phyloP scores from a whole-genome alignment of 2,113 vertebrate species.

The Xyrauchen texanus region DNA sequence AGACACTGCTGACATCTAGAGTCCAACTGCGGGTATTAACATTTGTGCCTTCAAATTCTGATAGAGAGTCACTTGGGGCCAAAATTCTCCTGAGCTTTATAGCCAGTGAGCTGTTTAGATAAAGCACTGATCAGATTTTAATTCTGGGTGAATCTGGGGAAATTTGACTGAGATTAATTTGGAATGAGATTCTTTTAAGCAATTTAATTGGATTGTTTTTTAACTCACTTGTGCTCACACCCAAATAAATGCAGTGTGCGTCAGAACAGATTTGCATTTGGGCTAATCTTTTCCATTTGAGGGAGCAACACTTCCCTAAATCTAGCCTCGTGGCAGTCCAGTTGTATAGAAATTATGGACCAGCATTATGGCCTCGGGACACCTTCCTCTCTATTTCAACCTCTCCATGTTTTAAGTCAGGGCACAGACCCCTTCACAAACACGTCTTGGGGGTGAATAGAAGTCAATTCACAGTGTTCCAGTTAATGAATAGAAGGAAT shows the following conservation, averaged over 20 bases:
- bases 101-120: conserved; percentile 24
- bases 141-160: not conserved
- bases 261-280: not conserved
- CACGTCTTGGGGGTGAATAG: conserved; percentile 15
- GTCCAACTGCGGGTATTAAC: conserved; percentile 41
- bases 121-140: conserved; percentile 6
- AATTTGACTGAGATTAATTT: conserved; percentile 19
- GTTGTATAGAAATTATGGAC: conserved; percentile 31
- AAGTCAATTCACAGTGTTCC: conserved; percentile 18
- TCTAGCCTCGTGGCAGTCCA: not conserved
- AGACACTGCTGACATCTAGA: conserved; percentile 57
- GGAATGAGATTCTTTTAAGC: conserved; percentile 13
- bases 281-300: not conserved
- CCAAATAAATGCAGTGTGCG: not conserved
- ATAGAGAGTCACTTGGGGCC: not conserved
- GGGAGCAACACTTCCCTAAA: no score
- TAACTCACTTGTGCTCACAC: not conserved
- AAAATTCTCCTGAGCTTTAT: not conserved
- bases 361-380: conserved; percentile 41
- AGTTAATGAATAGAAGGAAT: conserved; percentile 31
- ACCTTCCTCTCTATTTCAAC: conserved; percentile 41
- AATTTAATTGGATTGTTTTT: conserved; percentile 1
- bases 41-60: not conserved
- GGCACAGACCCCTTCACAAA: conserved; percentile 26
- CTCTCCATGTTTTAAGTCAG: conserved; percentile 43